Conservation (phyloP, 1,140 invertebrate species). For the Sweltsa coloradensis region DNA sequence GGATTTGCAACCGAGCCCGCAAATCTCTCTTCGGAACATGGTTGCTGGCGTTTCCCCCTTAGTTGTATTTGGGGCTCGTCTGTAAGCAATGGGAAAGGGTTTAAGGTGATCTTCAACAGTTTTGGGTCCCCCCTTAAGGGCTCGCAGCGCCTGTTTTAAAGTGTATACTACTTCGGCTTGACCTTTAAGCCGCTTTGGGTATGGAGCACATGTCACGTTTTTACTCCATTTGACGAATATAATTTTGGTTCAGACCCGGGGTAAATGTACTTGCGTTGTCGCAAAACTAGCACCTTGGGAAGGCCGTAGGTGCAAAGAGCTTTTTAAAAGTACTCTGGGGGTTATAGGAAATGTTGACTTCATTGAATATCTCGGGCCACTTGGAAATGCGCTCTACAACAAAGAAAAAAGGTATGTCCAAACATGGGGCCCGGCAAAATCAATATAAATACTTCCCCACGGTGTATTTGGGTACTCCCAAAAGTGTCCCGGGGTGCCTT, state of each 20-base stretch:
- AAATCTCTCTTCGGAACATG: too few species aligned
- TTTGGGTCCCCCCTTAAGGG: too few species aligned
- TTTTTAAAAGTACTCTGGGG: slow-evolving; percentile 8
- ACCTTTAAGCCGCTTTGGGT: too few species aligned
- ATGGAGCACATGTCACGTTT: neutral
- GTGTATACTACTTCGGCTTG: too few species aligned
- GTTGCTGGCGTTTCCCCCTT: too few species aligned
- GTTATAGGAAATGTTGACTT: neutral
- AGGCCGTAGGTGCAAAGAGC: slow-evolving; percentile 8
- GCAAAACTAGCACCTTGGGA: neutral
- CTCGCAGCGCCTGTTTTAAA: too few species aligned
- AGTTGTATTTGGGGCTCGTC: too few species aligned
- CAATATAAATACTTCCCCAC: slow-evolving; percentile 16
- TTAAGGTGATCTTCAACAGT: too few species aligned
- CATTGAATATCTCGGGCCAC: slow-evolving; percentile 11
- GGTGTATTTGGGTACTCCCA: slow-evolving; percentile 8
- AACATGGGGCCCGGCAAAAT: slow-evolving; percentile 16
- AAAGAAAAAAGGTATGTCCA: slow-evolving; percentile 6
- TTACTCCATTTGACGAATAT: neutral
- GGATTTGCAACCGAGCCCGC: too few species aligned
- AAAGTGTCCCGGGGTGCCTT: too few species aligned
- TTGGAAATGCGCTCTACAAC: slow-evolving; percentile 8
- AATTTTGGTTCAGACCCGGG: neutral
- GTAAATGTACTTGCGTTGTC: neutral
- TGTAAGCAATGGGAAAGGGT: too few species aligned